These are phyloP conservation scores for Isoperla grammatica DNA, from an alignment of 2,888 invertebrate genomes.

Conservation along the genomic window DNA sequence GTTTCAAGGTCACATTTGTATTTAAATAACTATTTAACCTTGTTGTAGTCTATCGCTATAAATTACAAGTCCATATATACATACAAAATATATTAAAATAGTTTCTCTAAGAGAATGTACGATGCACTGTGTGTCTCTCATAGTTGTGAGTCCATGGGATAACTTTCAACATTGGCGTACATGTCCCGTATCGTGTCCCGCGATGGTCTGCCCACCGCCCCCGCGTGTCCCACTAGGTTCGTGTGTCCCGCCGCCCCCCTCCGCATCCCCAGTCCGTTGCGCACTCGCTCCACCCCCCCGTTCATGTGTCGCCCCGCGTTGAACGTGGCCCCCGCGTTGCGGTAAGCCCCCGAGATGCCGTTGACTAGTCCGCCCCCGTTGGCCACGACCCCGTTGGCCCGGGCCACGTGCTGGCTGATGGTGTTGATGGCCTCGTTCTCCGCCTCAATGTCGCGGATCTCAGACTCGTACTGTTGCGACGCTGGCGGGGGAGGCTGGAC, in stretches of 20 bases:
- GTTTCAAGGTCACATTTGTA: too few species aligned
- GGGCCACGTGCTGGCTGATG: constrained; percentile 39
- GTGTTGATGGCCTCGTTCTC: constrained; percentile 38
- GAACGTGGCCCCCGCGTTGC: not conserved
- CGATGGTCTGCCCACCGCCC: constrained; percentile 35
- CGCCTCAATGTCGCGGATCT: constrained; percentile 34
- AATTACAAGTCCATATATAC: too few species aligned
- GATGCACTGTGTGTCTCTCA: constrained; percentile 26
- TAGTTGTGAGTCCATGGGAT: constrained; percentile 40
- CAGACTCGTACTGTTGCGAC: constrained; percentile 28
- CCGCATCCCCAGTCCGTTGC: constrained; percentile 38
- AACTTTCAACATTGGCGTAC: constrained; percentile 46
- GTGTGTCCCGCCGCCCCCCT: constrained; percentile 33
- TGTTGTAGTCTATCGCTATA: too few species aligned
- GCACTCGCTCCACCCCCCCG: constrained; percentile 39
- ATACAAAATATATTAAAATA: too few species aligned
- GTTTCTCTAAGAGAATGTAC: too few species aligned
- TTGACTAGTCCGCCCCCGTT: constrained; percentile 15
- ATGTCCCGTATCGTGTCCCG: constrained; percentile 40
- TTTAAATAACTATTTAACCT: too few species aligned
- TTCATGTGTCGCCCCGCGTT: constrained; percentile 40
- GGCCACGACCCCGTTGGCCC: constrained; percentile 9
- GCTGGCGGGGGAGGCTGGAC: constrained; percentile 20
- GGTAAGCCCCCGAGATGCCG: constrained; percentile 5
- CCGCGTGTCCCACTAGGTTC: constrained; percentile 28